Conservation (phyloP, 2,113 vertebrate species). For the Calidris pugnax region DNA sequence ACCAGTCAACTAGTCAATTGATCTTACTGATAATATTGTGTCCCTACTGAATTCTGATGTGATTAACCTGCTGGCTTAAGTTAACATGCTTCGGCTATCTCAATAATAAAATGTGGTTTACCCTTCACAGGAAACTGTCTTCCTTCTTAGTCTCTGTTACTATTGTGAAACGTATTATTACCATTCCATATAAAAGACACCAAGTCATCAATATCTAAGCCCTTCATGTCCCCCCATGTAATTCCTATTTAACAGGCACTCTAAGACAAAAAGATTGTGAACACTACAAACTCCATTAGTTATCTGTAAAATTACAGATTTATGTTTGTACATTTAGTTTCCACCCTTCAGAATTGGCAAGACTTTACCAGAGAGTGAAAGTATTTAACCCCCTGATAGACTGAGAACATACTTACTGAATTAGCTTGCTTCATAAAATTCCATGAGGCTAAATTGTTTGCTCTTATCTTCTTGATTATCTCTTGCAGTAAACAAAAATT, state of each 20-base stretch:
- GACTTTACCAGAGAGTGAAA: not conserved
- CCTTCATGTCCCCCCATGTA: not conserved
- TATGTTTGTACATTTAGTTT: not conserved
- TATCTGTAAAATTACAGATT: not conserved
- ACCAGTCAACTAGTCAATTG: not conserved
- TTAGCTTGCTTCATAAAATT: conserved; percentile 4
- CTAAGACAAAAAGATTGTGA: not conserved
- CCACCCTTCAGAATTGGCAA: not conserved
- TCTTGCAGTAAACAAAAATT: conserved; percentile 38
- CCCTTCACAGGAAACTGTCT: not conserved
- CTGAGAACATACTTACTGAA: not conserved
- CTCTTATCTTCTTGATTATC: conserved; percentile 21
- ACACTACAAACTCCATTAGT: not conserved
- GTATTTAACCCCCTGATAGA: not conserved
- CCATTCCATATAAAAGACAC: not conserved
- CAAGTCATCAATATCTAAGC: not conserved
- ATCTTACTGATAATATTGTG: not conserved
- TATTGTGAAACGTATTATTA: not conserved
- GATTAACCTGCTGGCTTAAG: not conserved
- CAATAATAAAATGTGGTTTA: not conserved
- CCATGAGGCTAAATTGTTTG: conserved; percentile 7
- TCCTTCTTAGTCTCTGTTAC: not conserved
- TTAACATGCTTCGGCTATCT: not conserved
- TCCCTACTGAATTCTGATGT: not conserved
- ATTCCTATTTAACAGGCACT: not conserved